Percentiles rank a stretch among this genome's conserved stretches.
Conservation (phyloP, 2,888 invertebrate species). For the Macrophya annulata region DNA sequence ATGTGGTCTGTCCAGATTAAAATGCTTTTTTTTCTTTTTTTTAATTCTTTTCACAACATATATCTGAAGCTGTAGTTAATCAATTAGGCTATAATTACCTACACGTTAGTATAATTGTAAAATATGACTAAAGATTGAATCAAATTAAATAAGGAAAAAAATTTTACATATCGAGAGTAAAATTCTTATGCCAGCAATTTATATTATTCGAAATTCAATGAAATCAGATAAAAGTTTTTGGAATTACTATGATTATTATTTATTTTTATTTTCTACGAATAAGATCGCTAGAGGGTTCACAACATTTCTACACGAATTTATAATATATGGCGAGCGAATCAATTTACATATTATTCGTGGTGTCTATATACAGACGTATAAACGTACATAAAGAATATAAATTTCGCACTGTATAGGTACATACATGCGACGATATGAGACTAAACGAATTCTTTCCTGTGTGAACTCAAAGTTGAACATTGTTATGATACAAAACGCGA, state of each 20-base stretch:
- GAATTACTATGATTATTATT: not conserved
- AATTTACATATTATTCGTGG: no score
- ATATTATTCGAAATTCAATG: not conserved
- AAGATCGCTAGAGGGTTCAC: not conserved
- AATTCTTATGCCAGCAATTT: not conserved
- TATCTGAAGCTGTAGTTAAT: conserved; percentile 1
- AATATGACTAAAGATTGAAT: no score
- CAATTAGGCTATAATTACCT: not conserved
- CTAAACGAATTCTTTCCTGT: not conserved
- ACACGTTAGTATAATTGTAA: not conserved
- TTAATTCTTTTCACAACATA: not conserved
- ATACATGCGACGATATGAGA: not conserved
- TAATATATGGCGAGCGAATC: no score
- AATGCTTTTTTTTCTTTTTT: not conserved
- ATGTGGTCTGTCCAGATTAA: conserved; percentile 27
- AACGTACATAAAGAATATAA: not conserved
- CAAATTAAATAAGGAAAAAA: not conserved
- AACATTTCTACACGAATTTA: not conserved
- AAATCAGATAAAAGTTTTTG: not conserved
- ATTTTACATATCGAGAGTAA: not conserved
- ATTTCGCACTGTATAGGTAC: not conserved
- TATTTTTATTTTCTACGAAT: not conserved
- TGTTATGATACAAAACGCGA: not conserved
- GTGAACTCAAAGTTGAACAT: conserved; percentile 33
- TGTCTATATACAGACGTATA: no score